Evolutionary conservation across 2,797 vertebrate species (phyloP), one percentile per base, ranked within the genome.

Genomic region (Distichodus sexfasciatus): DNA sequence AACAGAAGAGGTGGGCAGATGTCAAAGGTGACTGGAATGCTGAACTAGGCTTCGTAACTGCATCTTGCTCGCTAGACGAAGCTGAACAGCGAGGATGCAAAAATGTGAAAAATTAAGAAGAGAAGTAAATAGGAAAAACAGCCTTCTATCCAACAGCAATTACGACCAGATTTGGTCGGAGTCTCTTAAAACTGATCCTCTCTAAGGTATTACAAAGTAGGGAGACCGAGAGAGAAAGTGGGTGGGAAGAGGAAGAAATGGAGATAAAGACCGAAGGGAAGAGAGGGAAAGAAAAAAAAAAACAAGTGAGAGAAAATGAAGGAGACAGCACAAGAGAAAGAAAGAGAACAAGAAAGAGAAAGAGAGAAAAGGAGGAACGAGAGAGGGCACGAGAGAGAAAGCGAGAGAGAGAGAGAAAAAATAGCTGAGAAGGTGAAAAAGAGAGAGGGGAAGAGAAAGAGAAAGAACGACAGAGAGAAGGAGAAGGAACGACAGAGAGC

Each of bases 101-200:
- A n/a, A n/a, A n/a, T n/a, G n/a, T 28, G 41, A 58, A 15, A 60
- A 72, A 66, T 33, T 40, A 44, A 58, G 53, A 57, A 48, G 2
- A 1, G 11, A 36, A 15, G 17, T 36, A 65, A 40, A 33, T n/a
- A 2, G 0, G 15, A 26, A 28, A 26, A 35, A 21, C n/a, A n/a
- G n/a, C n/a, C n/a, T n/a, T n/a, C n/a, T n/a, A n/a, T n/a, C n/a
- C 36, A 62, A 48, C 17, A 47, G 2, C 21, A 47, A 47, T 2
- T 47, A 1, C 19, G 44, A 4, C 6, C 7, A 21, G 12, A 8
- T 7, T 6, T 8, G 44, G 66, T 44, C 47, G 35, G 14, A 10
- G 47, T 69, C 50, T 31, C 76, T 76, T 71, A 9, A 63, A 38
- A 60, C 40, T 78, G 75, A 83, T 61, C 72, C 64, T 43, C 15